Evolutionary conservation across 2,888 invertebrate species (phyloP).

Genomic region (Synergus laeviventris): DNA sequence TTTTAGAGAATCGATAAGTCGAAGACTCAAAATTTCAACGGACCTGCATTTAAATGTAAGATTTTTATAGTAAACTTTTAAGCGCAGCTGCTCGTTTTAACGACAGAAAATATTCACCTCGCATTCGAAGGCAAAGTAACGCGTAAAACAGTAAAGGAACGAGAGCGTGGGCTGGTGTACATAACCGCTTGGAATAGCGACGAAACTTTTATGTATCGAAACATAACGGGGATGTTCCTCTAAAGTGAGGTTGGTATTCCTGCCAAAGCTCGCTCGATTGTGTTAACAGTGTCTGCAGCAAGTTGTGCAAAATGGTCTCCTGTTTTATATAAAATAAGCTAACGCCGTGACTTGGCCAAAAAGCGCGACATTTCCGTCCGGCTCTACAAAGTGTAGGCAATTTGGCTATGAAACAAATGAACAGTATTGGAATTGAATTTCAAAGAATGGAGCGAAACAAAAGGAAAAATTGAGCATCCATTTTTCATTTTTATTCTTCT

Average conservation of each 20-base stretch:
- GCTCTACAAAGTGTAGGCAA: constrained; percentile 50
- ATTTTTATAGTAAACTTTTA: constrained; percentile 35
- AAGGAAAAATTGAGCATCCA: background rate
- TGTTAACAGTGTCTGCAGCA: constrained; percentile 55
- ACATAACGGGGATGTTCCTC: constrained; percentile 47
- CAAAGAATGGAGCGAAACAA: constrained; percentile 19
- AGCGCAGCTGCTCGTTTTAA: constrained; percentile 58
- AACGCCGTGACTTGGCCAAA: constrained; percentile 60
- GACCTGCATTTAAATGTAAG: background rate
- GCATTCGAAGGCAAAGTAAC: constrained; percentile 39
- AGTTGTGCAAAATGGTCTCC: constrained; percentile 45
- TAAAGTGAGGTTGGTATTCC: constrained; percentile 46
- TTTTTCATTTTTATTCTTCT: background rate
- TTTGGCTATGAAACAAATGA: constrained; percentile 62
- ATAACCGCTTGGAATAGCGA: constrained; percentile 45
- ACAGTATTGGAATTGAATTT: constrained; percentile 33
- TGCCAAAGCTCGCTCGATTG: constrained; percentile 59
- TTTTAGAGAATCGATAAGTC: background rate
- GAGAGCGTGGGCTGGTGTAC: constrained; percentile 6
- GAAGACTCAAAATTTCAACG: background rate
- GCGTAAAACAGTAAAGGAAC: constrained; percentile 38
- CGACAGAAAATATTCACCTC: constrained; percentile 44
- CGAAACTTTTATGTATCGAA: constrained; percentile 55
- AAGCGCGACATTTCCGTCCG: constrained; percentile 55
- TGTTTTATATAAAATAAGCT: constrained; percentile 59